phyloP scores from a whole-genome alignment of 1,140 invertebrate genomes.

The Cephus cinctus region DNA sequence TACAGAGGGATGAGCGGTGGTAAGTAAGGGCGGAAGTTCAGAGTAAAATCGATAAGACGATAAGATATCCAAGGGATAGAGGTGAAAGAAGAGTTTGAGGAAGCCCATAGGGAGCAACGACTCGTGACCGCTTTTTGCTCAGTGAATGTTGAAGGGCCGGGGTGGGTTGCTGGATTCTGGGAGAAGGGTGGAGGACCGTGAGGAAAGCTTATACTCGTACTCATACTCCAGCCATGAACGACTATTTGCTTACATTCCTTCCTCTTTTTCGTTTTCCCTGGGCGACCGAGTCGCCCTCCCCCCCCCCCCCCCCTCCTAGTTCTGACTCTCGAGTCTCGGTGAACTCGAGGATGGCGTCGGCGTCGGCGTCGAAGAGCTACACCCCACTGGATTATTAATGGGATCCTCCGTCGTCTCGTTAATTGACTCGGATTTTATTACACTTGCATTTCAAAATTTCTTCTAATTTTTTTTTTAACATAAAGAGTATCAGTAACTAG shows the following conservation, averaged over 20 bases:
- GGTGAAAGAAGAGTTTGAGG: conserved; percentile 17
- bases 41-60: neutral
- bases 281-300: conserved; percentile 4
- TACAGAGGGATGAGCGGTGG: too few species aligned
- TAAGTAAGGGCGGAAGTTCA: too few species aligned
- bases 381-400: conserved; percentile 42
- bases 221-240: conserved; percentile 19
- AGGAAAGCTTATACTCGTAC: conserved; percentile 22
- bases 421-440: conserved; percentile 51
- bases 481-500: too few species aligned
- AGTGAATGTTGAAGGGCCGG: conserved; percentile 20
- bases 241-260: conserved; percentile 39
- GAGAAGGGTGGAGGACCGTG: conserved; percentile 15
- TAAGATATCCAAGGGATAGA: neutral
- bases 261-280: conserved; percentile 10
- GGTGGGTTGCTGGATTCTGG: conserved; percentile 11
- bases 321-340: conserved; percentile 8
- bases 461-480: too few species aligned
- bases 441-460: conserved; percentile 24
- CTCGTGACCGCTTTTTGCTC: conserved; percentile 39
- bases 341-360: conserved; percentile 24
- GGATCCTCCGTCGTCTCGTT: conserved; percentile 36
- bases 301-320: conserved; percentile 2
- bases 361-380: neutral
- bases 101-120: conserved; percentile 36